phyloP scores from a whole-genome alignment of 2,888 invertebrate species.

The Drepana falcataria region DNA sequence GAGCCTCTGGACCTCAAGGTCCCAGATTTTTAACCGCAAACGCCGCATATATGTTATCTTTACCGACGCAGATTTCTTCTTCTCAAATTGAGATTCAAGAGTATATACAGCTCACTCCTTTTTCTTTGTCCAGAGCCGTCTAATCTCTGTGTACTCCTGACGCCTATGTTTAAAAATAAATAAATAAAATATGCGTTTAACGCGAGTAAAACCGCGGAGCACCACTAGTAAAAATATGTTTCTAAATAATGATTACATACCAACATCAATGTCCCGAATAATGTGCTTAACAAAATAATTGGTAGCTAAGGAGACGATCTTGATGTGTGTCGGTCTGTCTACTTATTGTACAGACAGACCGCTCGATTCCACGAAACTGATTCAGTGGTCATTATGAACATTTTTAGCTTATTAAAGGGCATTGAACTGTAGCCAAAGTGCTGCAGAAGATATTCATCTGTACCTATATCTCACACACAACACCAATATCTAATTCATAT shows the following conservation, averaged over 20 bases:
- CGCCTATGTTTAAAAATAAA: too few species aligned
- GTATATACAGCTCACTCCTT: too few species aligned
- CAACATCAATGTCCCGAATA: neutral
- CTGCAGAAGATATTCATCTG: too few species aligned
- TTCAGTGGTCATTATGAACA: conserved; percentile 1
- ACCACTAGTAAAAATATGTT: conserved; percentile 2
- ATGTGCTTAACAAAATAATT: conserved; percentile 22
- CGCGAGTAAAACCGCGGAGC: conserved; percentile 13
- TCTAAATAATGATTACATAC: neutral
- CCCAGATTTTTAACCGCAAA: too few species aligned
- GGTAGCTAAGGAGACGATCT: conserved; percentile 6
- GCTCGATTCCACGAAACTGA: conserved; percentile 11
- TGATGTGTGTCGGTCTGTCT: conserved; percentile 7
- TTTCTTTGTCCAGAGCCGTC: too few species aligned
- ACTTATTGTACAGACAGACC: conserved; percentile 12
- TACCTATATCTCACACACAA: too few species aligned
- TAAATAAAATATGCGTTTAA: conserved; percentile 9
- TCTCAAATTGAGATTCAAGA: too few species aligned
- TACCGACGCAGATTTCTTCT: too few species aligned
- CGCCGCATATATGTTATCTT: too few species aligned
- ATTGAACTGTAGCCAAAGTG: neutral
- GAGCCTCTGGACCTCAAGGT: too few species aligned
- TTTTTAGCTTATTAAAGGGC: conserved; percentile 2
- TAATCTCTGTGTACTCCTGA: too few species aligned
- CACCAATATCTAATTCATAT: too few species aligned